Evolutionary conservation across 2,113 vertebrate genomes (phyloP).

Genomic region (Podiceps cristatus): DNA sequence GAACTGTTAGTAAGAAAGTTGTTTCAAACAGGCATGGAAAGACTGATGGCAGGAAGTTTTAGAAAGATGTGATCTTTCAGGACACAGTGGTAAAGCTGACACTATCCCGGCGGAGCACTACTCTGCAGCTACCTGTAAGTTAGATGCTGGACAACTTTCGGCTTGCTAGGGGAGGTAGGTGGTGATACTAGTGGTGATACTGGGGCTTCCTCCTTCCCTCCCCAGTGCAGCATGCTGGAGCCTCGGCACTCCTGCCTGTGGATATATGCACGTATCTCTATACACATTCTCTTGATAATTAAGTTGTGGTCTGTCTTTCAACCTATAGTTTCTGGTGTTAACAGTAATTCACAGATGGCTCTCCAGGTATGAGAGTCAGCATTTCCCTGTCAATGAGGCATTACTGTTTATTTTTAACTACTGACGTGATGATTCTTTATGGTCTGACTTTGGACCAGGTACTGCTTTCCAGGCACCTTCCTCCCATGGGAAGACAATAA

Average conservation of each 20-base stretch:
- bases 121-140: background rate
- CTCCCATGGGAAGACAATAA: background rate
- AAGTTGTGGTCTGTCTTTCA: background rate
- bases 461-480: background rate
- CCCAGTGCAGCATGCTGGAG: background rate
- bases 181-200: background rate
- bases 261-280: accelerated
- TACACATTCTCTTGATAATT: background rate
- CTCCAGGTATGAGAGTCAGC: background rate
- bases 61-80: background rate
- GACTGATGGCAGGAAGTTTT: background rate
- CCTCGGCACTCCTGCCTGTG: background rate
- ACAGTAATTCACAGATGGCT: background rate
- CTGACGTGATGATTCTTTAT: background rate
- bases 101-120: background rate
- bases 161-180: background rate
- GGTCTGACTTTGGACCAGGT: background rate
- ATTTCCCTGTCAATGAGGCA: background rate
- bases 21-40: background rate
- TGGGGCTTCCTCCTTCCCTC: background rate
- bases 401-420: background rate
- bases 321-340: background rate
- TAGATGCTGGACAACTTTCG: background rate
- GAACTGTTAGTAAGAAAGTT: background rate
- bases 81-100: background rate